These are phyloP conservation scores for Platygyra sinensis DNA, from an alignment of 64 coral and sea anemone genomes.

Conservation along the genomic window DNA sequence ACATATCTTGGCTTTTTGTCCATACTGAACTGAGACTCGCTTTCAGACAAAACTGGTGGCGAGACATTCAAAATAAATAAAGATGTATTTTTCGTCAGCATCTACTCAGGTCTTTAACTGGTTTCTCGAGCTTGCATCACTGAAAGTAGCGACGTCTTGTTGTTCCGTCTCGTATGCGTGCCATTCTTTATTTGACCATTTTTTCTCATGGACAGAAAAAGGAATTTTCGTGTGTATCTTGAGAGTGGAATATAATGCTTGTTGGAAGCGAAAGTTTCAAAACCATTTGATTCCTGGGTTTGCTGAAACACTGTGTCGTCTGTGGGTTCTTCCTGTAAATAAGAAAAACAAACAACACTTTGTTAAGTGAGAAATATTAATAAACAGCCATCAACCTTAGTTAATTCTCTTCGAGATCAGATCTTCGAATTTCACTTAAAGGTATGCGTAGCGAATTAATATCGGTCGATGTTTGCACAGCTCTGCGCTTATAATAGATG, in stretches of 20 bases:
- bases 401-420: background rate
- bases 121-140: background rate
- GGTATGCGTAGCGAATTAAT: slow-evolving; percentile 16
- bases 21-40: no score
- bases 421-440: background rate
- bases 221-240: background rate
- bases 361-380: slow-evolving; percentile 8
- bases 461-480: background rate
- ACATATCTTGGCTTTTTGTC: background rate
- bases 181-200: slow-evolving; percentile 39
- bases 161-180: background rate
- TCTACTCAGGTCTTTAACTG: background rate
- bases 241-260: background rate
- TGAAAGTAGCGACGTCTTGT: background rate
- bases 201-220: slow-evolving; percentile 27
- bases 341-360: slow-evolving; percentile 26
- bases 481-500: background rate
- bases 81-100: background rate
- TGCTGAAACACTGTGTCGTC: slow-evolving; percentile 16
- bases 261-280: slow-evolving; percentile 14
- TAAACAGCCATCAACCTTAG: background rate
- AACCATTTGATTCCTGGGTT: slow-evolving; percentile 22
- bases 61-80: slow-evolving; percentile 21
- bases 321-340: slow-evolving; percentile 1
- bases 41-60: background rate